Evolutionary conservation across 2,888 invertebrate species (phyloP), one percentile per base, ranked within the genome.

Genomic region (Calameuta pallipes): DNA sequence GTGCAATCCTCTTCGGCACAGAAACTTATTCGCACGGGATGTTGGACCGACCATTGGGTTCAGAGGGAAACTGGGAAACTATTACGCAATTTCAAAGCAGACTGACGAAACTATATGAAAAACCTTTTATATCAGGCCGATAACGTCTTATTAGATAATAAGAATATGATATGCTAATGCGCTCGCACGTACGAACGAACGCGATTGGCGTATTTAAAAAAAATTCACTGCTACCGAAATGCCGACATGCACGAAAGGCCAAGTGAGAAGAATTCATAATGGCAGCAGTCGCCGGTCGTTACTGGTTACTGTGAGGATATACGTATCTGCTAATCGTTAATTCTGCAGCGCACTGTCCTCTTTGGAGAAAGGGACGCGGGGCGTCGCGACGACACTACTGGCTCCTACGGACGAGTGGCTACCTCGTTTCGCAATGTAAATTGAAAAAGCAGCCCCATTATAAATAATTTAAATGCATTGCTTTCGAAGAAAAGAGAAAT

Each of bases 391-490:
- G 30, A 71, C 33, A 33, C 71, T 31, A 11, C 33, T 12, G 33
- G 34, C 9, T 71, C 71, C 71, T 30, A 71, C 30, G 69, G 56
- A 56, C 56, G 69, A 41, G 41, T 33, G 75, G 68, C 70, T n/a
- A 15, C 23, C 30, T 34, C 79, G 69, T 79, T 82, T 84, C 82
- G 81, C 83, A 84, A 83, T 84, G 85, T 85, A 85, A 83, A 87
- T 87, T 85, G 83, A 86, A 88, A 86, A 85, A 85, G 83, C 83
- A 83, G 78, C 76, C 75, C 82, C 82, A 86, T 87, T 87, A 86
- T 87, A 86, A 87, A 86, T 86, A 86, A 88, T 85, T 86, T 85
- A 87, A 88, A 89, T 85, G 86, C 85, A 86, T 86, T 84, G 84
- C 85, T 78, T 85, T 82, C 78, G 69, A 76, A 79, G 78, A 80